These are phyloP conservation scores for Agrotis segetum DNA, from an alignment of 2,888 invertebrate genomes.

Conservation along the genomic window DNA sequence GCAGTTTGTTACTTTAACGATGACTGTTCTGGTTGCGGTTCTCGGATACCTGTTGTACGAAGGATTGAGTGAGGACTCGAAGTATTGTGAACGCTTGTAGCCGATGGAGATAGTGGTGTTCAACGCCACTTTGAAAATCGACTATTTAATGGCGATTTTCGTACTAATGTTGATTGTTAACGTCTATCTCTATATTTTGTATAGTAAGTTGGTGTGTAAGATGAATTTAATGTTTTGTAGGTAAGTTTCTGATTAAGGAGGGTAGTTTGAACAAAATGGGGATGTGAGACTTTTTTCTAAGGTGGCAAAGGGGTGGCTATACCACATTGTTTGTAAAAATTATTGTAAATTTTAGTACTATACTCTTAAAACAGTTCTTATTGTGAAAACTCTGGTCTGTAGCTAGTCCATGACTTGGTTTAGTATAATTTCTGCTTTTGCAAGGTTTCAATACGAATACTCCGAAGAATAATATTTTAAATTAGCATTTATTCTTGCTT, in stretches of 20 bases:
- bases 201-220: conserved; percentile 70
- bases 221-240: conserved; percentile 65
- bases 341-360: background rate
- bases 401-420: background rate
- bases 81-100: conserved; percentile 85
- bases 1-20: conserved; percentile 78
- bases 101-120: conserved; percentile 79
- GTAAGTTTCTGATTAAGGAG: conserved; percentile 10
- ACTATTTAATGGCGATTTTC: conserved; percentile 64
- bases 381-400: background rate
- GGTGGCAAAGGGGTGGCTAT: background rate
- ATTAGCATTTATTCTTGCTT: background rate
- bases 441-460: background rate
- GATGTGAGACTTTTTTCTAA: background rate
- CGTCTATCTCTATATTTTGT: conserved; percentile 70
- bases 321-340: background rate
- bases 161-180: conserved; percentile 70
- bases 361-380: no score
- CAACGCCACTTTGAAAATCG: conserved; percentile 74
- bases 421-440: background rate
- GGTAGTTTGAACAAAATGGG: background rate
- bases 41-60: conserved; percentile 81
- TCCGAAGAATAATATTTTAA: background rate
- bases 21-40: conserved; percentile 77
- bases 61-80: conserved; percentile 72